Percentiles rank a stretch among this genome's conserved stretches.
Conservation (phyloP, 2,888 invertebrate genomes). For the Cosmia trapezina region DNA sequence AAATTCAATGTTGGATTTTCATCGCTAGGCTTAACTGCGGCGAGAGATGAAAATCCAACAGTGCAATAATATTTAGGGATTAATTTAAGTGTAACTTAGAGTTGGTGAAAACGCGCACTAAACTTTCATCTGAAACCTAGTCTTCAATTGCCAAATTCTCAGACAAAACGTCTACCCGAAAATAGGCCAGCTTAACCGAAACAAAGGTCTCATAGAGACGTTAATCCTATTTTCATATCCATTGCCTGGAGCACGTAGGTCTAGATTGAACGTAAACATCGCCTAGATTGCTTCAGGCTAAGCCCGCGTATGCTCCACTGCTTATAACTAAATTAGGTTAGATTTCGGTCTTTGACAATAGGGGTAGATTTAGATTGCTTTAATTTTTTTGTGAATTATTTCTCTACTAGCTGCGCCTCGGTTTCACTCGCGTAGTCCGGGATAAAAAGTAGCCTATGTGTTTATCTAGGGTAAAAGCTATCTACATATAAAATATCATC, state of each 20-base stretch:
- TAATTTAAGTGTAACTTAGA: too few relatives aligned
- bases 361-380: background rate
- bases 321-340: slow-evolving; percentile 53
- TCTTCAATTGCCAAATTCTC: background rate
- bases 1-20: too few relatives aligned
- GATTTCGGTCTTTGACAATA: slow-evolving; percentile 1
- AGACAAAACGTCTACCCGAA: background rate
- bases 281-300: slow-evolving; percentile 65
- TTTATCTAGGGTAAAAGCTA: too few relatives aligned
- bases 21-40: too few relatives aligned
- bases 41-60: too few relatives aligned
- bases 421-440: too few relatives aligned
- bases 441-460: too few relatives aligned
- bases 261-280: slow-evolving; percentile 71
- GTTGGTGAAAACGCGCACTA: too few relatives aligned
- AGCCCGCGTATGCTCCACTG: slow-evolving; percentile 27
- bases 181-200: slow-evolving; percentile 33
- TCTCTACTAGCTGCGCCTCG: background rate
- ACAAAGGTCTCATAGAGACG: slow-evolving; percentile 30
- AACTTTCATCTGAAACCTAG: background rate
- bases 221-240: slow-evolving; percentile 56
- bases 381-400: background rate
- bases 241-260: slow-evolving; percentile 46
- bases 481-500: too few relatives aligned
- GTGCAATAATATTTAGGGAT: too few relatives aligned